Evolutionary conservation across 1,140 invertebrate species (phyloP).

Genomic region (Drosophila biarmipes): DNA sequence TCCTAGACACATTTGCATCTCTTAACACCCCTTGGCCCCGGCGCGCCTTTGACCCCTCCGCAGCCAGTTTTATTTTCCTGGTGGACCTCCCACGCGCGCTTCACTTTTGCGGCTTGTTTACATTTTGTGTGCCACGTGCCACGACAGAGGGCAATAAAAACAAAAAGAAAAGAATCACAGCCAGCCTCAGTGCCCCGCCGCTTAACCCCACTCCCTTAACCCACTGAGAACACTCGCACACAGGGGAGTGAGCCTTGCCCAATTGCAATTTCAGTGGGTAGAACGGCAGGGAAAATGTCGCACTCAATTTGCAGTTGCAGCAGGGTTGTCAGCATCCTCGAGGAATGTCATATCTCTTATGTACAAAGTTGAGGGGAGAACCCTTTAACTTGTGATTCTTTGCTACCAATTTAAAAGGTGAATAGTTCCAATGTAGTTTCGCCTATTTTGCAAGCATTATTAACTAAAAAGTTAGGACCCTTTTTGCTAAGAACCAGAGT

Average conservation of each 20-base stretch:
- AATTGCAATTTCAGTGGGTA: conserved; percentile 42
- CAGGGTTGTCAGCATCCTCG: conserved; percentile 16
- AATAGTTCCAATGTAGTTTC: too few species aligned
- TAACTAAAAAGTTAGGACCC: too few species aligned
- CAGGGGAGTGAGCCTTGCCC: conserved; percentile 11
- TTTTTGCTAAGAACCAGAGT: too few species aligned
- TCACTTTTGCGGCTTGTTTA: conserved; percentile 71
- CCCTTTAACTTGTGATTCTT: too few species aligned
- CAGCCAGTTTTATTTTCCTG: conserved; percentile 17
- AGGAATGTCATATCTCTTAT: too few species aligned
- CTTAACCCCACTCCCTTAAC: conserved; percentile 16
- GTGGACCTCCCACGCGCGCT: conserved; percentile 41
- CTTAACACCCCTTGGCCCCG: not conserved
- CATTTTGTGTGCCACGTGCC: conserved; percentile 75
- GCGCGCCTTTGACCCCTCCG: not conserved
- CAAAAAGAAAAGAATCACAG: conserved; percentile 50
- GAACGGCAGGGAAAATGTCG: conserved; percentile 18
- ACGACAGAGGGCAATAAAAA: conserved; percentile 52
- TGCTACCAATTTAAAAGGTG: too few species aligned
- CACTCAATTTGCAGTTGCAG: conserved; percentile 35
- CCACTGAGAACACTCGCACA: not conserved
- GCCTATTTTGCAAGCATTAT: too few species aligned
- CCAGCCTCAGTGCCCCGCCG: conserved; percentile 11
- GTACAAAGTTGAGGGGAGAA: too few species aligned
- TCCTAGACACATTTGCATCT: conserved; percentile 43